Percentiles rank a stretch among this genome's conserved stretches.
phyloP scores from a whole-genome alignment of 2,113 vertebrate genomes.

The Sebastes fasciatus region DNA sequence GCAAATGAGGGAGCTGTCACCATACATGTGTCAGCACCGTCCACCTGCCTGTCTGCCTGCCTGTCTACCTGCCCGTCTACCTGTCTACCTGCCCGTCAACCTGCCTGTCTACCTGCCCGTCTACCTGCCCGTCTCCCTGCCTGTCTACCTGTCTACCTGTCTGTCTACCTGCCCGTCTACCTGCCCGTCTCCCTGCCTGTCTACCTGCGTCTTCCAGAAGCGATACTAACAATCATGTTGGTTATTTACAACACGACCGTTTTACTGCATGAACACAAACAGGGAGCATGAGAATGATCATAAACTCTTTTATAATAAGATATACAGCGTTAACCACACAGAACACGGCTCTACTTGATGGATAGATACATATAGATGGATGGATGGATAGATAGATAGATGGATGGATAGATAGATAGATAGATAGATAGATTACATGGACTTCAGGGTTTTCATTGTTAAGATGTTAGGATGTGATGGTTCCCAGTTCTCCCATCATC shows the following conservation, averaged over 20 bases:
- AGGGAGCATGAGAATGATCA: not conserved
- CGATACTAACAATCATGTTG: too few species aligned
- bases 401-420: constrained; percentile 21
- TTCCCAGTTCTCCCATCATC: not conserved
- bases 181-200: too few species aligned
- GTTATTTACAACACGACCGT: not conserved
- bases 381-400: constrained; percentile 38
- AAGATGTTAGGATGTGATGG: not conserved
- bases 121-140: too few species aligned
- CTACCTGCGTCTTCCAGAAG: too few species aligned
- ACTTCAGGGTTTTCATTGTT: not conserved
- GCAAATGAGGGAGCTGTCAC: too few species aligned
- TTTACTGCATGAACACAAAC: not conserved
- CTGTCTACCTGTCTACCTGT: too few species aligned
- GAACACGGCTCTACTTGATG: not conserved
- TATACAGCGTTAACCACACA: not conserved
- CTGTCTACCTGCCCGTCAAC: too few species aligned
- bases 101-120: too few species aligned
- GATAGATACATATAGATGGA: constrained; percentile 20
- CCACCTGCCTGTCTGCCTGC: too few species aligned
- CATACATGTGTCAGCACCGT: too few species aligned
- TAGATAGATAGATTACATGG: not conserved
- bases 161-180: too few species aligned
- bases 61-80: too few species aligned
- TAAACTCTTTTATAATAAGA: constrained; percentile 22